A percentile compares a stretch with the other conserved stretches of the same genome.
These are phyloP conservation scores for Muscina levida DNA, from an alignment of 2,888 invertebrate species.

Conservation along the genomic window DNA sequence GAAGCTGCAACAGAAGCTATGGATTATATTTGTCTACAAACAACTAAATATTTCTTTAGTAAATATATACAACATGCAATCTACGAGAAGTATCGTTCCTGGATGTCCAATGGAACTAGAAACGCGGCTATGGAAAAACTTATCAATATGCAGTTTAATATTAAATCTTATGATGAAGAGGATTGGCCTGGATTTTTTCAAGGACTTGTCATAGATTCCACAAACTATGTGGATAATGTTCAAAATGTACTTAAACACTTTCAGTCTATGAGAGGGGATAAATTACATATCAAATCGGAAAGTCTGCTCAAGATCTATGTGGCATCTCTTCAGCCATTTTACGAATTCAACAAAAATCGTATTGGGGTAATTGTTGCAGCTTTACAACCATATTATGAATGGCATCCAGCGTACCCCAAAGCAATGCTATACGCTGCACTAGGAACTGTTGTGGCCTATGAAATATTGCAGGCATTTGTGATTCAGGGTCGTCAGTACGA, in stretches of 20 bases:
- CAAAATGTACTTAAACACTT: slow-evolving; percentile 68
- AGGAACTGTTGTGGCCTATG: slow-evolving; percentile 75
- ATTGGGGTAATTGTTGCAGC: slow-evolving; percentile 75
- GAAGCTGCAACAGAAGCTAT: slow-evolving; percentile 71
- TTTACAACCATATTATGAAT: slow-evolving; percentile 74
- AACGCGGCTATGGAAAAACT: slow-evolving; percentile 71
- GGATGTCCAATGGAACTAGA: slow-evolving; percentile 73
- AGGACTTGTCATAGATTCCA: slow-evolving; percentile 65
- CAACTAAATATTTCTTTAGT: slow-evolving; percentile 63
- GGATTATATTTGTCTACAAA: slow-evolving; percentile 48
- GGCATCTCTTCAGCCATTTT: slow-evolving; percentile 70
- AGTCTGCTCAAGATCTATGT: slow-evolving; percentile 62
- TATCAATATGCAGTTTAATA: slow-evolving; percentile 71
- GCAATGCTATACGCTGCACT: slow-evolving; percentile 74
- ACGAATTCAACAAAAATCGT: slow-evolving; percentile 71
- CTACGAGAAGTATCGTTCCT: slow-evolving; percentile 71
- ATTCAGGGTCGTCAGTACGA: slow-evolving; percentile 73
- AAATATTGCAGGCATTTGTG: slow-evolving; percentile 77
- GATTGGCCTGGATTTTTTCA: slow-evolving; percentile 69
- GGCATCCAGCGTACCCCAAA: slow-evolving; percentile 73
- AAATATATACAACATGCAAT: slow-evolving; percentile 73
- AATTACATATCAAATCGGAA: slow-evolving; percentile 58
- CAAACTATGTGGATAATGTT: slow-evolving; percentile 72
- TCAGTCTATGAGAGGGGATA: slow-evolving; percentile 39
- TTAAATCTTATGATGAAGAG: slow-evolving; percentile 73